Base-by-base conservation (phyloP, 2,113 vertebrate genomes). In the Pholis gunnellus region DNA sequence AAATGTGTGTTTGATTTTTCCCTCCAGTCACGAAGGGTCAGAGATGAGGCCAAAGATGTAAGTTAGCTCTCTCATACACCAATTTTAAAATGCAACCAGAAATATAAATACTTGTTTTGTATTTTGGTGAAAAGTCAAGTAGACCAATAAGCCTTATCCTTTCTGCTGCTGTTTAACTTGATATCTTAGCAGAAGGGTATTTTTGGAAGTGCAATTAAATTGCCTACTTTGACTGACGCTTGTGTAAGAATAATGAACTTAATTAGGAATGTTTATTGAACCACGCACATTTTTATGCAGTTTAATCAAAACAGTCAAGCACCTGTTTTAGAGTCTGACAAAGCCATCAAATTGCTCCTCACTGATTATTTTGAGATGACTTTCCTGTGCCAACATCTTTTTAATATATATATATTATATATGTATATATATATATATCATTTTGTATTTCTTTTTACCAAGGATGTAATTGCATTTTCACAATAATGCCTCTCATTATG, bases 21-120 rank as follows among this genome's bases (percentile, higher is more conserved):
- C 93, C 92, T 97, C 74, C 92, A 99, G 97, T 97, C 98, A 87
- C 96, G 97, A 96, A 97, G 98, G 96, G 94, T 99, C 86, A 97
- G 95, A 95, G 96, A 97, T 31, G 95, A 97, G 77, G 85, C 86
- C 87, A 84, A 93, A 90, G 88, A 95, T 67, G 95, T 95, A 94
- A 95, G 94, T 95, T 63, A 78, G 83, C 68, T 52, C 61, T 82
- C 73, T 81, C 44, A 5, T 72, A 20, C 40, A 66, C 34, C n/a
- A 25, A 66, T 54, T 60, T 54, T 25, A 77, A 72, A 57, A 79
- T 57, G 13, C 34, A 70, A 50, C 34, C 29, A 13, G 14, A 61
- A 73, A 52, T 0, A 54, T 40, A 25, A 14, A 74, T 29, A 27
- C 34, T 3, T 48, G 31, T 11, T 72, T 60, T 71, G 17, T 27